Evolutionary conservation across 2,888 invertebrate species (phyloP).

Genomic region (Microchrysa polita): DNA sequence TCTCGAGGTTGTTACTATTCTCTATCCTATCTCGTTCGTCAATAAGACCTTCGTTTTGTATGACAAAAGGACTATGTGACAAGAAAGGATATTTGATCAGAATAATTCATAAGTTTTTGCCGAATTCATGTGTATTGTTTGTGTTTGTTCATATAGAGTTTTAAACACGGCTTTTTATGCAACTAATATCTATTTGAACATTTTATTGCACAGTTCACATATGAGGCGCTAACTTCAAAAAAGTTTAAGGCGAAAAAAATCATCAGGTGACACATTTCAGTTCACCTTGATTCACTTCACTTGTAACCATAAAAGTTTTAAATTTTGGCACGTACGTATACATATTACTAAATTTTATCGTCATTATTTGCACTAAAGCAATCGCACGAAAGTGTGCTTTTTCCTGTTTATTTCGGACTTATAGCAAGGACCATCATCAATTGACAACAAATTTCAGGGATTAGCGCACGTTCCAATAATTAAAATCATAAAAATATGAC

Average conservation of each 20-base stretch:
- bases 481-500: conserved; percentile 33
- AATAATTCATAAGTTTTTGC: conserved; percentile 46
- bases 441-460: conserved; percentile 4
- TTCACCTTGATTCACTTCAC: neutral
- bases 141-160: neutral
- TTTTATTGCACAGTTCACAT: no score
- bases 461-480: conserved; percentile 43
- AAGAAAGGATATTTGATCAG: conserved; percentile 46
- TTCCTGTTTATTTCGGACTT: conserved; percentile 39
- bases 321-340: conserved; percentile 35
- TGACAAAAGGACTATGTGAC: conserved; percentile 46
- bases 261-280: neutral
- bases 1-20: conserved; percentile 49
- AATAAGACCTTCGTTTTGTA: conserved; percentile 47
- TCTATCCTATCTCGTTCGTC: conserved; percentile 43
- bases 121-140: neutral
- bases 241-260: neutral
- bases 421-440: conserved; percentile 27
- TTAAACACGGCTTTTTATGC: no score
- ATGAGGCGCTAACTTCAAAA: no score
- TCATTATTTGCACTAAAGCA: conserved; percentile 18
- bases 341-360: neutral
- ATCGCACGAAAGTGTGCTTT: conserved; percentile 39
- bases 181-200: no score
- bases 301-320: conserved; percentile 9